Conservation (phyloP, 2,113 vertebrate genomes). For the Gymnarchus niloticus region DNA sequence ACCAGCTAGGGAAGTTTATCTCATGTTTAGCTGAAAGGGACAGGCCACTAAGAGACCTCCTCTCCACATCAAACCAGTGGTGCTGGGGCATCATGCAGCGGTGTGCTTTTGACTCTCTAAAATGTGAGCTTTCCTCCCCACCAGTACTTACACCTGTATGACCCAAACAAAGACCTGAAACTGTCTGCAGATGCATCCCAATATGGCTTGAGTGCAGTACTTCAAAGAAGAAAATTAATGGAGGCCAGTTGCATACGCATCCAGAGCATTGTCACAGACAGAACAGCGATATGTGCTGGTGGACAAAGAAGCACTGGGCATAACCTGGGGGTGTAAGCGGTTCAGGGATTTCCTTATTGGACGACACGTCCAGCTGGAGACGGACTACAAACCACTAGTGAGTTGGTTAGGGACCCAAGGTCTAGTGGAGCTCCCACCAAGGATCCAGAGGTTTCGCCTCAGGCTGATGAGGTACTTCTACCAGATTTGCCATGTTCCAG, state of each 20-base stretch:
- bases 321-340: background rate
- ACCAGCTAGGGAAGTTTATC: background rate
- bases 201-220: conserved; percentile 4
- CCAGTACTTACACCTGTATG: background rate
- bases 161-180: conserved; percentile 15
- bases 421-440: background rate
- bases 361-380: background rate
- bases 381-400: background rate
- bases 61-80: conserved; percentile 17
- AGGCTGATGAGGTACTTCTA: no score
- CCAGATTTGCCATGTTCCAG: no score
- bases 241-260: conserved; percentile 11
- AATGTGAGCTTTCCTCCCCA: background rate
- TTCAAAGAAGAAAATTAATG: conserved; percentile 12
- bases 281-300: conserved; percentile 8
- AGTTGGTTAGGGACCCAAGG: conserved; percentile 18
- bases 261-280: conserved; percentile 1
- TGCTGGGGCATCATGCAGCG: no score
- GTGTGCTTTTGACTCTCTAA: background rate
- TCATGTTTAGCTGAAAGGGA: background rate
- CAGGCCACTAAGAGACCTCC: background rate
- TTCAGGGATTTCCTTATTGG: background rate
- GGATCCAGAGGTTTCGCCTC: background rate
- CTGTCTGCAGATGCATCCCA: conserved; percentile 16
- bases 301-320: background rate